These are phyloP conservation scores for Andrena praecox DNA, from an alignment of 2,888 invertebrate genomes.

Conservation along the genomic window DNA sequence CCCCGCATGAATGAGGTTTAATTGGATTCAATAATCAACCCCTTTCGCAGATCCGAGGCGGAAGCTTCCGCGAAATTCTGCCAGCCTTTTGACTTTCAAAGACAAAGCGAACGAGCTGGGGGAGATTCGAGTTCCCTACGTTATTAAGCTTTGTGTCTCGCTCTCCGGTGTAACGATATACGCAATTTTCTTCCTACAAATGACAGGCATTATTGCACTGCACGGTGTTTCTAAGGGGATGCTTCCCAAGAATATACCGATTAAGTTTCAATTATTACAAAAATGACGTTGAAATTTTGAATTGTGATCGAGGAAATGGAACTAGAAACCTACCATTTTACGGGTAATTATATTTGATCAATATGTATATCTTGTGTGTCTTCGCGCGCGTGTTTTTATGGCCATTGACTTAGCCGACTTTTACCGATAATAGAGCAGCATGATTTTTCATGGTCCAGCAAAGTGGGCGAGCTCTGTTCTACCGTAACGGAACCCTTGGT, in stretches of 20 bases:
- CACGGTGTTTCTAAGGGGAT: background rate
- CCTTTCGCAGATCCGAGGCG: constrained; percentile 70
- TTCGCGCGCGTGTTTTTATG: background rate
- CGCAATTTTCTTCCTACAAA: constrained; percentile 5
- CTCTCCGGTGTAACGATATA: background rate
- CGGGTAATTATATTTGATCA: no score
- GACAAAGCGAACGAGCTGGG: constrained; percentile 72
- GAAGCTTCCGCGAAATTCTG: constrained; percentile 70
- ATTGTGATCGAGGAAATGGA: no score
- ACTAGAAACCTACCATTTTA: no score
- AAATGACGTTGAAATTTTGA: no score
- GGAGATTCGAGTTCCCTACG: constrained; percentile 17
- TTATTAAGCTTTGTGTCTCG: constrained; percentile 24
- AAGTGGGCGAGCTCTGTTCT: constrained; percentile 43
- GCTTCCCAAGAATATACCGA: background rate
- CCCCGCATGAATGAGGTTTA: constrained; percentile 81
- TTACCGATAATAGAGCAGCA: background rate
- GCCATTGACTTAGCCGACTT: background rate
- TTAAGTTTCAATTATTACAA: background rate
- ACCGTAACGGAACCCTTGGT: constrained; percentile 43
- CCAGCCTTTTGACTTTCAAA: constrained; percentile 78
- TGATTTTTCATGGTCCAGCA: constrained; percentile 21
- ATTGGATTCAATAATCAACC: constrained; percentile 76
- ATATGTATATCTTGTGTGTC: background rate
- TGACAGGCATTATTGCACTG: background rate